Evolutionary conservation across 2,888 invertebrate species (phyloP).

Genomic region (Rhyacophila evoluta): DNA sequence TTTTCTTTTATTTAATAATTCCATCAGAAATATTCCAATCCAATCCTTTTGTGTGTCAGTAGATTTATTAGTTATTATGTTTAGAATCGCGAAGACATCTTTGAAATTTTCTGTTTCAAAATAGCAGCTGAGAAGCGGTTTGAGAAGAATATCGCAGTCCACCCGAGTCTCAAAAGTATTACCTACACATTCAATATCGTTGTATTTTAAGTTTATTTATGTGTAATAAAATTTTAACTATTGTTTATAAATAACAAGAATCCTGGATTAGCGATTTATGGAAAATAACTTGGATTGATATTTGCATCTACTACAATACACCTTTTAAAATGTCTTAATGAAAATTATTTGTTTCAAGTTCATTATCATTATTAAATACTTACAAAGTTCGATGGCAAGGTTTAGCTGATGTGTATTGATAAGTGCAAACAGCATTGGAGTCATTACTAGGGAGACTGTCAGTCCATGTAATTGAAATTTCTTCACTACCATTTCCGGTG

Average conservation of each 20-base stretch:
- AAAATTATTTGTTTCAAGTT: too few species aligned
- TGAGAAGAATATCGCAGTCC: constrained; percentile 65
- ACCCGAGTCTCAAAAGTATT: constrained; percentile 69
- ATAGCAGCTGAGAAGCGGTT: constrained; percentile 66
- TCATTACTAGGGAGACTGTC: constrained; percentile 61
- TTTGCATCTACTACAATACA: too few species aligned
- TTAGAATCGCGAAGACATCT: constrained; percentile 66
- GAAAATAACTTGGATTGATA: too few species aligned
- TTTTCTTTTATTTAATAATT: constrained; percentile 65
- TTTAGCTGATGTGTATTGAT: constrained; percentile 64
- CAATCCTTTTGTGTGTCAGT: constrained; percentile 68
- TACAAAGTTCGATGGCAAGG: constrained; percentile 67
- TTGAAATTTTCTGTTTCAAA: constrained; percentile 64
- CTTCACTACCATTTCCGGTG: constrained; percentile 67
- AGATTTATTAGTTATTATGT: constrained; percentile 64
- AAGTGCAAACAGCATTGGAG: constrained; percentile 67
- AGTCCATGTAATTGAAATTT: constrained; percentile 67
- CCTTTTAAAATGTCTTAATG: too few species aligned
- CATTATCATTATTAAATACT: constrained; percentile 57
- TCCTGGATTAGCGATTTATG: too few species aligned
- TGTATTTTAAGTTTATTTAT: too few species aligned
- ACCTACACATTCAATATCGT: too few species aligned
- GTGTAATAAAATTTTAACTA: too few species aligned
- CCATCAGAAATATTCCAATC: constrained; percentile 70
- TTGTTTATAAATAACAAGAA: too few species aligned